Percentiles rank a stretch among this genome's conserved stretches.
These are phyloP conservation scores for Aldabrachelys gigantea DNA, from an alignment of 2,113 vertebrate genomes.

Conservation along the genomic window DNA sequence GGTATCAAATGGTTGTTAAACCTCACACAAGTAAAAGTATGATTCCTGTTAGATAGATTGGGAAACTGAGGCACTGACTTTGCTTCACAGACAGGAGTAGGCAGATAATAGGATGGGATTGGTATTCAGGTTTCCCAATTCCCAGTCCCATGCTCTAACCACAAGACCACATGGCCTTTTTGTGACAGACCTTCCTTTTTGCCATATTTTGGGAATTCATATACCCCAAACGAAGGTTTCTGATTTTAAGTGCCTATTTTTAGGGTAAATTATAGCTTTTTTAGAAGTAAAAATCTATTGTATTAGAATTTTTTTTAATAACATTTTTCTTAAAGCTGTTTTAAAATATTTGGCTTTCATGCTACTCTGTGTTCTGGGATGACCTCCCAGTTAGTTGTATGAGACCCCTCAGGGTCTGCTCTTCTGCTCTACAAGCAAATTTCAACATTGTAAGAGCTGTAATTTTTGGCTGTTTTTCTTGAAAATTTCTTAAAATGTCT, in stretches of 20 bases:
- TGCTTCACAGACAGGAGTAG: not conserved
- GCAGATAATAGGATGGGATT: not conserved
- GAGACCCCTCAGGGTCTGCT: constrained; percentile 24
- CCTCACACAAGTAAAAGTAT: not conserved
- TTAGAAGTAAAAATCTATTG: constrained; percentile 47
- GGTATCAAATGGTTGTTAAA: not conserved
- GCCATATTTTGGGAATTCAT: not conserved
- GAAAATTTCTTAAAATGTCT: not conserved
- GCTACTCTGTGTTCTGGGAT: not conserved
- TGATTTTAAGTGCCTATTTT: constrained; percentile 18
- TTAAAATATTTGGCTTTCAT: not conserved
- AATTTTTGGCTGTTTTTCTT: not conserved
- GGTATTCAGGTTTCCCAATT: not conserved
- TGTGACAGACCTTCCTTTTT: not conserved
- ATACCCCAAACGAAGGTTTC: not conserved
- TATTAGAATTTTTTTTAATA: constrained; percentile 44
- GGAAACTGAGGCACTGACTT: not conserved
- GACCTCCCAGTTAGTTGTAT: constrained; percentile 25
- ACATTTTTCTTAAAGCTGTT: not conserved
- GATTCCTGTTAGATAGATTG: not conserved
- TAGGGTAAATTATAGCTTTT: not conserved
- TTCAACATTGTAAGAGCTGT: not conserved
- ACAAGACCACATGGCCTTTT: not conserved
- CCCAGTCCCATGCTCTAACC: not conserved
- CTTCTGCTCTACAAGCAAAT: not conserved